Base-by-base conservation (phyloP, 2,888 invertebrate species). In the Eilema caniola region DNA sequence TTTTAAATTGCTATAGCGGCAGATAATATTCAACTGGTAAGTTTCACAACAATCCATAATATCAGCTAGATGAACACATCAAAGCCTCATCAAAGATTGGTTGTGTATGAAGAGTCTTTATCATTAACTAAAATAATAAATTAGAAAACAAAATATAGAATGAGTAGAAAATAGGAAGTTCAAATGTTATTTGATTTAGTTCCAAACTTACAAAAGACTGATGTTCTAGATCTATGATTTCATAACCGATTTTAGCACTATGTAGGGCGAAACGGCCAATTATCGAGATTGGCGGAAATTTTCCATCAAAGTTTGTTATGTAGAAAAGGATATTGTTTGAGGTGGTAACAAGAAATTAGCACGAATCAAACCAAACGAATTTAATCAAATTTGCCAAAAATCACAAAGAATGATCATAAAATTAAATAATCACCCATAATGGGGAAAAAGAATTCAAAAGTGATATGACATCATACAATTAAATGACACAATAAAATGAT, bases 191-290 rank as follows among this genome's bases (percentile, higher is more conserved):
- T 53, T 53, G 53, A 53, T n/a, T 53, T 53, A 53, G 53, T n/a
- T n/a, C 53, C 20, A 47, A 47, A 47, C 47, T 53, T 53, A 53
- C 20, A 16, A 59, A 57, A 20, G 24, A 25, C n/a, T 56, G n/a
- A 23, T 14, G 41, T 53, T 67, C 59, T 59, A 67, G 59, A 78
- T 65, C 28, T 14, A 60, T 37, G 28, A 59, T 67, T 75, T 69
- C 68, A 33, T 63, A 73, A 71, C 31, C 57, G 16, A 66, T 71
- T 65, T 68, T 73, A 64, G 67, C 24, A 67, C 37, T 72, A 68
- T 70, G 71, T 76, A 80, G 75, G 71, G 67, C 66, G 64, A 73
- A 67, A 73, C 64, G 64, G 62, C 28, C 74, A 74, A 81, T 78
- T 67, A 41, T 47, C 12, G 62, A 59, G 47, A 33, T 24, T 57